These are phyloP conservation scores for Apodemus speciosus DNA, from an alignment of 2,113 vertebrate species.

Conservation along the genomic window DNA sequence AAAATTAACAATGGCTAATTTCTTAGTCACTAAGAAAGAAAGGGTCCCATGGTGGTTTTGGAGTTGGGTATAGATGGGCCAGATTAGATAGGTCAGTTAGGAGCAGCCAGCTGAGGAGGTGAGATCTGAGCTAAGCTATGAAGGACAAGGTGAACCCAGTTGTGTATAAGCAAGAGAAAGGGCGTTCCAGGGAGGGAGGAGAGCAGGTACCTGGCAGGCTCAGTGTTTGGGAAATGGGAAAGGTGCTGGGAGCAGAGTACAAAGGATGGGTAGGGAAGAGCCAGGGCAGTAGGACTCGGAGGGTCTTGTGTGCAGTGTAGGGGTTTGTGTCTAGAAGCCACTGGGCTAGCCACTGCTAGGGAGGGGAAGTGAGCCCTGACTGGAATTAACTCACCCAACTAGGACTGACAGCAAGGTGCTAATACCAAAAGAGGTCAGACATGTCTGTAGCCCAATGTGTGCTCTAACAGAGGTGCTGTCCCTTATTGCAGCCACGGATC, in stretches of 20 bases:
- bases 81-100: conserved; percentile 18
- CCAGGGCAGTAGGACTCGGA: not conserved
- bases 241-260: not conserved
- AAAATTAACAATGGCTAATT: not conserved
- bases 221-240: not conserved
- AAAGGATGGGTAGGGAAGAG: not conserved
- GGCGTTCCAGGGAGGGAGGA: conserved; percentile 24
- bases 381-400: not conserved
- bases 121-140: conserved; percentile 58
- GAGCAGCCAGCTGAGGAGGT: conserved; percentile 48
- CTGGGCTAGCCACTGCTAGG: not conserved
- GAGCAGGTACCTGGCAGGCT: conserved; percentile 43
- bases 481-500: not conserved
- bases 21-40: not conserved
- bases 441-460: no score
- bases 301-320: rapidly evolving
- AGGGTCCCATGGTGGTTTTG: not conserved
- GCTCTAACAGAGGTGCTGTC: not conserved
- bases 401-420: not conserved
- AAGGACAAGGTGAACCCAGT: conserved; percentile 16
- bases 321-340: not conserved
- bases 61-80: not conserved
- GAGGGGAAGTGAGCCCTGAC: not conserved
- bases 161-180: conserved; percentile 43
- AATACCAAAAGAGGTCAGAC: not conserved